phyloP scores from a whole-genome alignment of 2,888 invertebrate species.

The Drosophila koepferae region DNA sequence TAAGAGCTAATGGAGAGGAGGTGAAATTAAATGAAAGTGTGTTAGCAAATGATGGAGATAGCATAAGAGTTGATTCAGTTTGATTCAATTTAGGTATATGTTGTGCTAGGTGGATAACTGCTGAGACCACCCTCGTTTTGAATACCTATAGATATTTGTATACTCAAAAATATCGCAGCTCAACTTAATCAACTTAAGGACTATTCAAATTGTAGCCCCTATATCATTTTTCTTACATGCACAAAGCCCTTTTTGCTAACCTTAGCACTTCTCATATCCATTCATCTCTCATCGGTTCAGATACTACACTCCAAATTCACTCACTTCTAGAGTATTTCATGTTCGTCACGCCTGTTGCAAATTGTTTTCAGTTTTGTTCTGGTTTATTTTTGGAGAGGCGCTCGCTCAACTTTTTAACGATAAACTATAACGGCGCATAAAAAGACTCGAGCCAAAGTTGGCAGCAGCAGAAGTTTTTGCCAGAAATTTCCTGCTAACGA shows the following conservation, averaged over 20 bases:
- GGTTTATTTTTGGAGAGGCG: constrained; percentile 45
- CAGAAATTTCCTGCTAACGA: constrained; percentile 74
- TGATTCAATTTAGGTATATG: neutral
- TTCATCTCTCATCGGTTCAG: neutral
- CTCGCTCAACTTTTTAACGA: constrained; percentile 67
- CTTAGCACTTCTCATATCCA: neutral
- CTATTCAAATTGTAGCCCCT: neutral
- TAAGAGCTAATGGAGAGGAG: too few species aligned
- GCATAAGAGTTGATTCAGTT: neutral
- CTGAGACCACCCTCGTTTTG: too few species aligned
- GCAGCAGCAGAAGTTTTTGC: constrained; percentile 54
- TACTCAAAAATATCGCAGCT: too few species aligned
- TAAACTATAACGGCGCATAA: constrained; percentile 76
- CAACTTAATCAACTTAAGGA: too few species aligned
- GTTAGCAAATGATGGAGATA: neutral
- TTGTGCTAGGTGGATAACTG: too few species aligned
- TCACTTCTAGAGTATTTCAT: constrained; percentile 1
- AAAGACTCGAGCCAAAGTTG: constrained; percentile 68
- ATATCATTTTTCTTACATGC: neutral
- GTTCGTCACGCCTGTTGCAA: neutral
- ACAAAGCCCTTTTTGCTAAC: neutral
- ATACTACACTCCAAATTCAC: too few species aligned
- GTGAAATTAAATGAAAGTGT: neutral
- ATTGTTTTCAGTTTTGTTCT: neutral
- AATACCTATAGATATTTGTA: too few species aligned